Evolutionary conservation across 2,113 vertebrate genomes (phyloP).

Genomic region (Seriola rivoliana): DNA sequence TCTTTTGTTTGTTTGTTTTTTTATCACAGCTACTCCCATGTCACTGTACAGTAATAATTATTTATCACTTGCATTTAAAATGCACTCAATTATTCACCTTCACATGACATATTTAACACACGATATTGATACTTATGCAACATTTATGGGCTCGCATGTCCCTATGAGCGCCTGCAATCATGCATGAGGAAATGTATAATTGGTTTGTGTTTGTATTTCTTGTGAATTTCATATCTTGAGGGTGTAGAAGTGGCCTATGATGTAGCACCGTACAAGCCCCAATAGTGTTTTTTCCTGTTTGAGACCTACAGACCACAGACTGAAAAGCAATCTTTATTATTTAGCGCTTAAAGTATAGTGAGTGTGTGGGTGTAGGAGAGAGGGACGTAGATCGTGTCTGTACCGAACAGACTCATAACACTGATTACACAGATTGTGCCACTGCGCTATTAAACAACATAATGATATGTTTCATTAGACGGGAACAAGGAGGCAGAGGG

Average conservation of each 20-base stretch:
- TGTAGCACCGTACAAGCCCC: background rate
- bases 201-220: constrained; percentile 6
- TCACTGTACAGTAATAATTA: constrained; percentile 6
- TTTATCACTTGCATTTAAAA: constrained; percentile 16
- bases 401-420: background rate
- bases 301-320: background rate
- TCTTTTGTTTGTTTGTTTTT: background rate
- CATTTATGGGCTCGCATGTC: background rate
- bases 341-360: background rate
- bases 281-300: background rate
- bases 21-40: background rate
- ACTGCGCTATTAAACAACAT: background rate
- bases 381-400: background rate
- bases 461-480: constrained; percentile 9
- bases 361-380: background rate
- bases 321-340: background rate
- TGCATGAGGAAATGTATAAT: constrained; percentile 1
- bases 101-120: constrained; percentile 21
- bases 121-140: background rate
- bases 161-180: background rate
- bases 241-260: background rate
- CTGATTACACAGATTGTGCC: background rate
- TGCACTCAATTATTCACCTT: constrained; percentile 19
- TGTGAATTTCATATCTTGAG: background rate
- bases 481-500: background rate